These are phyloP conservation scores for Oryzias dopingdopingensis DNA, from an alignment of 2,797 vertebrate species.

Conservation along the genomic window DNA sequence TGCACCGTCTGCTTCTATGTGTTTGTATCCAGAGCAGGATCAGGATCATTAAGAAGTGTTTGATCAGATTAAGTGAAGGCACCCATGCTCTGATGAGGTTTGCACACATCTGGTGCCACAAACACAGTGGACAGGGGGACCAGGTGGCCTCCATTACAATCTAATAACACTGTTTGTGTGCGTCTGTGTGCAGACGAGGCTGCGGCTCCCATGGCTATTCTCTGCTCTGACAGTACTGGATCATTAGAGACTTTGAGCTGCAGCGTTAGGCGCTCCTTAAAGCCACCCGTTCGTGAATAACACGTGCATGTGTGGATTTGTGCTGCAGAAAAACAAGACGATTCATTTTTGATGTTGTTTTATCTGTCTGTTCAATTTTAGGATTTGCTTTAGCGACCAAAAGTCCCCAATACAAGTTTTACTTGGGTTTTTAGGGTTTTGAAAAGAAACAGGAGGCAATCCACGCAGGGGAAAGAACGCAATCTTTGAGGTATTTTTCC, in stretches of 20 bases:
- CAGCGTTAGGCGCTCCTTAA: neutral
- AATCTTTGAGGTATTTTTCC: no score
- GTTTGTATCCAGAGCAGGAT: conserved; percentile 24
- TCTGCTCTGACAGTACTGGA: conserved; percentile 50
- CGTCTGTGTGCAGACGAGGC: conserved; percentile 14
- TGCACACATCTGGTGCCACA: conserved; percentile 55
- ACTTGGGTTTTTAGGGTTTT: no score
- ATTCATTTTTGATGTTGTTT: no score
- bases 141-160: conserved; percentile 72
- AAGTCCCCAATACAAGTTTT: no score
- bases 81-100: conserved; percentile 70
- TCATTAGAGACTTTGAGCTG: conserved; percentile 46
- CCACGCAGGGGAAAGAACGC: no score
- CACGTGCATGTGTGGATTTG: neutral
- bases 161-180: conserved; percentile 52
- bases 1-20: neutral
- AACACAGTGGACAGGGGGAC: conserved; percentile 40
- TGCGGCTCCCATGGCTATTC: conserved; percentile 64
- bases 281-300: conserved; percentile 5
- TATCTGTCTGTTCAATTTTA: no score
- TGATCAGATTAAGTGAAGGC: conserved; percentile 67
- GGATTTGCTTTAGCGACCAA: no score
- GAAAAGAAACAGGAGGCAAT: no score
- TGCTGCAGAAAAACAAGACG: no score
- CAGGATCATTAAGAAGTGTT: conserved; percentile 66